These are phyloP conservation scores for Sebastes oblongus DNA, from an alignment of 2,797 vertebrate species.

Conservation along the genomic window DNA sequence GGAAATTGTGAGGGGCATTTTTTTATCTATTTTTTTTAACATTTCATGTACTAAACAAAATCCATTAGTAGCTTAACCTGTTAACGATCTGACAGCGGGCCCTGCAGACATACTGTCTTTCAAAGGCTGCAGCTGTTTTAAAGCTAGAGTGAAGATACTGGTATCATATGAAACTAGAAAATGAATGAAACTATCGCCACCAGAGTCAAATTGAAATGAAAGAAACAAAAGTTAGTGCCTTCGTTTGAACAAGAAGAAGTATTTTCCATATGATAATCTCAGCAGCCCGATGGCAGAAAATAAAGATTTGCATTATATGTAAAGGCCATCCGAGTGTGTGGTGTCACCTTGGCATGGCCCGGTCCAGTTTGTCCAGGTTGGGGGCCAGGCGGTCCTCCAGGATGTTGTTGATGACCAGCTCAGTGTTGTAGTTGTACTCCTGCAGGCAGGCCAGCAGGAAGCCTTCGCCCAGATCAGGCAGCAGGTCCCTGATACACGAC, in stretches of 20 bases:
- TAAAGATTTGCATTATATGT: too few relatives aligned
- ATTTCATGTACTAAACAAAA: too few relatives aligned
- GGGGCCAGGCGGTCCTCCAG: constrained; percentile 89
- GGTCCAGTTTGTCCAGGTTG: constrained; percentile 85
- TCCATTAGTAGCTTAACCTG: too few relatives aligned
- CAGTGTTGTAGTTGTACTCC: constrained; percentile 85
- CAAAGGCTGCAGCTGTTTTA: too few relatives aligned
- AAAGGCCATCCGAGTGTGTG: too few relatives aligned
- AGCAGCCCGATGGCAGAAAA: not conserved
- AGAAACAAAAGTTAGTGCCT: not conserved
- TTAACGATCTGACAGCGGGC: too few relatives aligned
- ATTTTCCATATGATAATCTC: not conserved
- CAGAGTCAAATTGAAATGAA: not conserved
- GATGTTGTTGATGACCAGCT: constrained; percentile 95
- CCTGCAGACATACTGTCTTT: too few relatives aligned
- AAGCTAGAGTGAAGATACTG: too few relatives aligned
- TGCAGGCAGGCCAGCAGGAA: constrained; percentile 93
- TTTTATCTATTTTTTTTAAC: too few relatives aligned
- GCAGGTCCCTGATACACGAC: constrained; percentile 90
- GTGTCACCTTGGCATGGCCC: constrained; percentile 84
- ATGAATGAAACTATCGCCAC: not conserved
- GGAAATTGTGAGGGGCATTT: too few relatives aligned
- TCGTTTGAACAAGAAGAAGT: not conserved
- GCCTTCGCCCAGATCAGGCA: constrained; percentile 93
- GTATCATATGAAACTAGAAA: too few relatives aligned